Conservation (phyloP, 2,797 vertebrate genomes). For the Epinephelus awoara region DNA sequence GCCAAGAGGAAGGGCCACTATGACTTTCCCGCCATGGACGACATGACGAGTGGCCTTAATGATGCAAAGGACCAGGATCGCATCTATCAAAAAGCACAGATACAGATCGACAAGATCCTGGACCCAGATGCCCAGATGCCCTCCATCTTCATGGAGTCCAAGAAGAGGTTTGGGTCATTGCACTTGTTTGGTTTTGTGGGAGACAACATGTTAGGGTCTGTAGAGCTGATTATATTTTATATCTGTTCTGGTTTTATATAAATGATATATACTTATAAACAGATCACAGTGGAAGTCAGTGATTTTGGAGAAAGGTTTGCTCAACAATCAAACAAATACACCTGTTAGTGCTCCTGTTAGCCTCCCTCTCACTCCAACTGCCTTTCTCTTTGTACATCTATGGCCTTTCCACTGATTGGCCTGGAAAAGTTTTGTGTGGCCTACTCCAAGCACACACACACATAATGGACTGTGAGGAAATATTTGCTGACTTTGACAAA, state of each 20-base stretch:
- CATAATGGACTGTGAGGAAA: no score
- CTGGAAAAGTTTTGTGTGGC: no score
- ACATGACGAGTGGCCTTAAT: conserved; percentile 83
- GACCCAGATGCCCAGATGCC: conserved; percentile 91
- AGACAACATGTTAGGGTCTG: background rate
- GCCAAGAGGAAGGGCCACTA: conserved; percentile 98
- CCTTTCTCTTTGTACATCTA: no score
- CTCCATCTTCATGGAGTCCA: conserved; percentile 92
- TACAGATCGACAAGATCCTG: conserved; percentile 97
- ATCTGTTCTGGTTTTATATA: background rate
- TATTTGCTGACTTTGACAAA: no score
- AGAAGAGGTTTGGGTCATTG: conserved; percentile 88
- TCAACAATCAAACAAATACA: no score
- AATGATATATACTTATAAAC: no score
- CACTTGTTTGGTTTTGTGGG: background rate
- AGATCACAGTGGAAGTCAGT: fast-evolving
- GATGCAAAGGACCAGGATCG: conserved; percentile 92
- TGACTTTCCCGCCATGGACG: conserved; percentile 96
- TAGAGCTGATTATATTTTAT: background rate
- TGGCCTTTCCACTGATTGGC: no score
- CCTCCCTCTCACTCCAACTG: no score
- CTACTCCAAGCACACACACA: no score
- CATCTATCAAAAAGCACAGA: conserved; percentile 95
- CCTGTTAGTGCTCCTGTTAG: no score
- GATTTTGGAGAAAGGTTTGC: no score